A percentile compares a stretch with the other conserved stretches of the same genome.
phyloP scores from a whole-genome alignment of 2,113 vertebrate species.

The Odobenus rosmarus region DNA sequence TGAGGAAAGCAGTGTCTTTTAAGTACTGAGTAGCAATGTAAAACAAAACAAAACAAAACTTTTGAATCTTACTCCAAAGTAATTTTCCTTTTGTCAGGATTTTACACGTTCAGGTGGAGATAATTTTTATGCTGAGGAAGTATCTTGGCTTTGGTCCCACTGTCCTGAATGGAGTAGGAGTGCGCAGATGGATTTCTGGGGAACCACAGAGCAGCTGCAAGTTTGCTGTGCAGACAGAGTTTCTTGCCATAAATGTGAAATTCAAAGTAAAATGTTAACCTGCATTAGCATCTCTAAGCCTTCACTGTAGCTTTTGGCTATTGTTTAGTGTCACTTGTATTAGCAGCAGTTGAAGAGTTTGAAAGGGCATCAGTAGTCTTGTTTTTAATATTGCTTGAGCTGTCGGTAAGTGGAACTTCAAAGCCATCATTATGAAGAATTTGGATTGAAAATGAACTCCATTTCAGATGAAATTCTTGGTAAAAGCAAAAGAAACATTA shows the following conservation, averaged over 20 bases:
- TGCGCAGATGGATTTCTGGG: background rate
- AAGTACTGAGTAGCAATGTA: constrained; percentile 20
- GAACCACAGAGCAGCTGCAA: constrained; percentile 30
- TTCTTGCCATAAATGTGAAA: constrained; percentile 49
- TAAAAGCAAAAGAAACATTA: constrained; percentile 50
- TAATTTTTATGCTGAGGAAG: constrained; percentile 49
- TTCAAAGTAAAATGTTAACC: constrained; percentile 74
- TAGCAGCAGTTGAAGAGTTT: constrained; percentile 31
- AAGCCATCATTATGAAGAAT: constrained; percentile 39
- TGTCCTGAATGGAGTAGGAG: background rate
- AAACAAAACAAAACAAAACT: background rate
- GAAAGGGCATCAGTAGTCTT: constrained; percentile 20
- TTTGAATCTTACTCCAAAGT: constrained; percentile 46
- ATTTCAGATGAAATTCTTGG: constrained; percentile 46
- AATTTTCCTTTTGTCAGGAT: constrained; percentile 51
- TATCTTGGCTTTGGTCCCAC: constrained; percentile 4
- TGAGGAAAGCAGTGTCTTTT: constrained; percentile 59
- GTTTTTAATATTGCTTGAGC: constrained; percentile 41
- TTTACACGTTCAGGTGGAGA: constrained; percentile 56
- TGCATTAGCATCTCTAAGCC: constrained; percentile 64
- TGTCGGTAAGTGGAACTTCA: constrained; percentile 51
- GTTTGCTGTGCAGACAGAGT: constrained; percentile 59
- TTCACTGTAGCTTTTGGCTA: constrained; percentile 64
- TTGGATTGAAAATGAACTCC: constrained; percentile 32
- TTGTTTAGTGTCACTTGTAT: constrained; percentile 57